Evolutionary conservation across 2,113 vertebrate genomes (phyloP), one percentile per base, ranked within the genome.

Genomic region (Cheilinus undulatus): DNA sequence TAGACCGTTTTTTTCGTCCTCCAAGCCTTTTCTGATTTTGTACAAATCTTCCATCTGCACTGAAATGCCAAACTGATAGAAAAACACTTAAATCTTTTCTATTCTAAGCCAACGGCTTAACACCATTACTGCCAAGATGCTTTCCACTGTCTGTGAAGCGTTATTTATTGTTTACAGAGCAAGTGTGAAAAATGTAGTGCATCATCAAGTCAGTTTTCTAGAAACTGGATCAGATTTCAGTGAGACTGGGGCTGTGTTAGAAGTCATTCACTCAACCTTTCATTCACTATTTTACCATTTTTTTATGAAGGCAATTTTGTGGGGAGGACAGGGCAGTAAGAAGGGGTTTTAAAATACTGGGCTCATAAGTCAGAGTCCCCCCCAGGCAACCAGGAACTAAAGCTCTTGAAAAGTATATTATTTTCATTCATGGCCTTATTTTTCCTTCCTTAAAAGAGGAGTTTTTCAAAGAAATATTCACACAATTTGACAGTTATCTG

Each of bases 161-260:
- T 82, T 63, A 76, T 59, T 82, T 80, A 74, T 68, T 84, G 78
- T 82, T 73, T 86, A 76, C 40, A 73, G 68, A 60, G 15, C 11
- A 62, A 81, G 74, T 84, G 77, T 75, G 73, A 86, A 69, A 60
- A 69, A 72, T 82, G 43, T 45, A 71, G 27, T 40, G 30, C 36
- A 53, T 15, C 34, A 58, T 15, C 5, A 46, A 49, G 66, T 65
- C 57, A 65, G 69, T 24, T 52, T 32, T 73, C 62, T 67, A 50
- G 36, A 24, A 48, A n/a, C 36, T 50, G 46, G 42, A 76, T 54
- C 60, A 59, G 43, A 50, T 51, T 23, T 54, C 22, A 46, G 28
- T 6, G 36, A 59, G 61, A 28, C 49, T 8, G 34, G 11, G 40
- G n/a, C 28, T 38, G 38, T 53, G 20, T 66, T 42, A 9, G 0